These are phyloP conservation scores for Limnephilus marmoratus DNA, from an alignment of 2,888 invertebrate genomes.

Conservation along the genomic window DNA sequence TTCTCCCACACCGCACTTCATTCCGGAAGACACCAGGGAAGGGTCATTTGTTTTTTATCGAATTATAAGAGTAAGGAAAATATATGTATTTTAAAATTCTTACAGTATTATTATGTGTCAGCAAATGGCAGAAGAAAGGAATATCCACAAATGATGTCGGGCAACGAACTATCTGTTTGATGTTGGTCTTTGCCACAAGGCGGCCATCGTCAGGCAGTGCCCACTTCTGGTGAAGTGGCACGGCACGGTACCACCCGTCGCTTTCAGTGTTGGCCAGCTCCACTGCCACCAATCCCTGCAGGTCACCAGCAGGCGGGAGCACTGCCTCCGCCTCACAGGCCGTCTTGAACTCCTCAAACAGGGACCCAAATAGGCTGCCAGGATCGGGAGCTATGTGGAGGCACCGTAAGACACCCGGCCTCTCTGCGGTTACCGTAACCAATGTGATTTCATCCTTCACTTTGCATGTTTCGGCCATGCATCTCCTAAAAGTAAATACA, in stretches of 20 bases:
- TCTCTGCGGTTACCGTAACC: neutral
- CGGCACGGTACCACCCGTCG: constrained; percentile 32
- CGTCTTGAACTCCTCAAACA: neutral
- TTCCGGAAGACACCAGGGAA: too few relatives aligned
- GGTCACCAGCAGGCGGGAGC: neutral
- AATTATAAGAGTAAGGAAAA: neutral
- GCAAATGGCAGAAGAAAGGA: constrained; percentile 25
- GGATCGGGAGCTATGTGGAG: neutral
- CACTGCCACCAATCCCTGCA: constrained; percentile 10
- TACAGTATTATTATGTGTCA: neutral
- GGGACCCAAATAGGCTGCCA: neutral
- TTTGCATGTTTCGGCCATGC: constrained; percentile 21
- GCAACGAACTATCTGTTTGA: neutral
- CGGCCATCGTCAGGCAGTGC: constrained; percentile 33
- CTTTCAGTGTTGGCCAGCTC: neutral
- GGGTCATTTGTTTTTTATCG: neutral
- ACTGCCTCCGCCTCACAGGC: neutral
- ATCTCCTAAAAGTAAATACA: neutral
- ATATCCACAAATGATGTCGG: neutral
- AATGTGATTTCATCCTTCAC: neutral
- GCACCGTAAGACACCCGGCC: neutral
- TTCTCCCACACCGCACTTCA: too few relatives aligned
- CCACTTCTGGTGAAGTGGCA: constrained; percentile 15
- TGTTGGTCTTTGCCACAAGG: neutral
- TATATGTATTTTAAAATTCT: neutral